phyloP scores from a whole-genome alignment of 1,140 invertebrate species.

The Elymnias hypermnestra region DNA sequence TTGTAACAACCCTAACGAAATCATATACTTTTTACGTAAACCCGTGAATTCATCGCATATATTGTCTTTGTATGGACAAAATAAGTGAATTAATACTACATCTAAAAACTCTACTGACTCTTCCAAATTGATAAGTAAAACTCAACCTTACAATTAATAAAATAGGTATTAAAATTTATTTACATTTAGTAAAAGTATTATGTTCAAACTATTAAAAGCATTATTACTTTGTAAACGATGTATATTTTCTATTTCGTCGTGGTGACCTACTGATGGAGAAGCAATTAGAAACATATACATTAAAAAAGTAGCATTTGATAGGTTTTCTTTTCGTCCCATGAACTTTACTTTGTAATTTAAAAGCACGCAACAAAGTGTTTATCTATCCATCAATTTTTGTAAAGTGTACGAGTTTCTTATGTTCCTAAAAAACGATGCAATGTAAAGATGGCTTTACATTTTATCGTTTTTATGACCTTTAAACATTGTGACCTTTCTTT shows the following conservation, averaged over 20 bases:
- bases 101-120: constrained; percentile 40
- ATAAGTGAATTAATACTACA: constrained; percentile 60
- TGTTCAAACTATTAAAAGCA: not conserved
- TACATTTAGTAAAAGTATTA: not conserved
- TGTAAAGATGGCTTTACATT: too few species aligned
- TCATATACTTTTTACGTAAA: constrained; percentile 40
- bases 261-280: constrained; percentile 53
- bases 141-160: not conserved
- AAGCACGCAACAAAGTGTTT: too few species aligned
- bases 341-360: too few species aligned
- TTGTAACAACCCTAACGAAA: constrained; percentile 31
- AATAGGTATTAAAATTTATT: not conserved
- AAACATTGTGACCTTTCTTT: too few species aligned
- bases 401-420: too few species aligned
- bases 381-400: too few species aligned
- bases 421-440: too few species aligned
- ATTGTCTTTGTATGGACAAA: constrained; percentile 67
- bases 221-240: constrained; percentile 11
- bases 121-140: constrained; percentile 20
- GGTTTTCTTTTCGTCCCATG: constrained; percentile 34
- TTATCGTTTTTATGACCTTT: too few species aligned
- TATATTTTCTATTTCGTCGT: constrained; percentile 25
- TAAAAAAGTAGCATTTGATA: constrained; percentile 56
- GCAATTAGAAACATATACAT: constrained; percentile 60
- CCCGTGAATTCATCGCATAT: constrained; percentile 55